phyloP scores from a whole-genome alignment of 2,113 vertebrate genomes.

The Brienomyrus longianalis region DNA sequence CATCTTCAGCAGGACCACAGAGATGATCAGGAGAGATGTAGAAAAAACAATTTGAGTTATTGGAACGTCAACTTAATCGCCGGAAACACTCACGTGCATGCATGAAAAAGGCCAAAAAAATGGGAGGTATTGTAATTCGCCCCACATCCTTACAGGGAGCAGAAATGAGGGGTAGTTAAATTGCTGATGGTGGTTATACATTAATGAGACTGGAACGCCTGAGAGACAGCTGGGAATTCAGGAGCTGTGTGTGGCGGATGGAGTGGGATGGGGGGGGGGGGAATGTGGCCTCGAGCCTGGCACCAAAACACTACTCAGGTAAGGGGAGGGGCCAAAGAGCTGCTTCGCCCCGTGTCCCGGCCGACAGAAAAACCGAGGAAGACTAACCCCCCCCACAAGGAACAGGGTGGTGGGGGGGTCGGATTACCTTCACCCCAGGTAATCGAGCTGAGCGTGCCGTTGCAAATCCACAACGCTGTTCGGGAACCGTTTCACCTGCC shows the following conservation, averaged over 20 bases:
- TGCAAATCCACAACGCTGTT: slow-evolving; percentile 10
- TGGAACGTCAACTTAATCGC: background rate
- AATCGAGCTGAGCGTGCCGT: background rate
- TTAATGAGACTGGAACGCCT: background rate
- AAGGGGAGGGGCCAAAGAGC: background rate
- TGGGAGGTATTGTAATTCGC: background rate
- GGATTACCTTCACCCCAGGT: background rate
- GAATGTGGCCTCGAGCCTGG: background rate
- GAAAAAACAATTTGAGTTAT: background rate
- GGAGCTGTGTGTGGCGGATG: background rate
- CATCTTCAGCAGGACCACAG: background rate
- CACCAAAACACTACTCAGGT: background rate
- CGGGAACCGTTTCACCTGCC: slow-evolving; percentile 21
- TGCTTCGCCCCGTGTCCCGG: background rate
- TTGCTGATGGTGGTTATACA: slow-evolving; percentile 1
- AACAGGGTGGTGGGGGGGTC: background rate
- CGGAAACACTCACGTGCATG: background rate
- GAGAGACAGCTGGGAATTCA: background rate
- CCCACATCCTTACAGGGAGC: background rate
- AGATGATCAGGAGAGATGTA: background rate
- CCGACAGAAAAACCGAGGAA: background rate
- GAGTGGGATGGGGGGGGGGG: background rate
- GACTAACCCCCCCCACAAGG: background rate
- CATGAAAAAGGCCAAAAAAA: background rate
- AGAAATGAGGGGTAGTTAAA: slow-evolving; percentile 4